A percentile compares a stretch with the other conserved stretches of the same genome.
Conservation (phyloP, 2,113 vertebrate genomes). For the Grallaria varia region DNA sequence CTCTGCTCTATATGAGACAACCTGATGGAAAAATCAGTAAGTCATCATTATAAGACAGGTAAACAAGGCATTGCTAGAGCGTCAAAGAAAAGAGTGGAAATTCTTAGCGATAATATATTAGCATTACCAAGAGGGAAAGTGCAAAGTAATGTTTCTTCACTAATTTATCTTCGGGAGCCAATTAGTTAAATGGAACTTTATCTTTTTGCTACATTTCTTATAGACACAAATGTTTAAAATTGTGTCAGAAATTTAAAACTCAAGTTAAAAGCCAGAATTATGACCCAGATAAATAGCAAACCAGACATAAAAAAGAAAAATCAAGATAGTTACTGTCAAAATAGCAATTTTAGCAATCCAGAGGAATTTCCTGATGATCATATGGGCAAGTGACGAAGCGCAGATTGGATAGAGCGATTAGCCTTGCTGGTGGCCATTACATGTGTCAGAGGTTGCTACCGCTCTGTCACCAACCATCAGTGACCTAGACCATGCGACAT, state of each 20-base stretch:
- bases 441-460: background rate
- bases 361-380: background rate
- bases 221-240: background rate
- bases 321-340: background rate
- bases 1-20: slow-evolving; percentile 48
- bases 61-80: slow-evolving; percentile 27
- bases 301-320: background rate
- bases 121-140: background rate
- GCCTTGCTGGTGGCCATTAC: background rate
- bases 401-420: background rate
- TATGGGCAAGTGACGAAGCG: background rate
- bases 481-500: background rate
- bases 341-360: background rate
- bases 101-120: background rate
- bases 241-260: background rate
- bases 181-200: background rate
- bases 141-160: background rate
- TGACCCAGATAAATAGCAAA: background rate
- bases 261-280: background rate
- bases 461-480: background rate
- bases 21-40: slow-evolving; percentile 52
- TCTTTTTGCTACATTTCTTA: background rate
- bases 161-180: background rate
- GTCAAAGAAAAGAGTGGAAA: background rate
- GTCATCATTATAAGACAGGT: slow-evolving; percentile 53